Evolutionary conservation across 2,888 invertebrate species (phyloP), one percentile per base, ranked within the genome.

Genomic region (Bedellia somnulentella): DNA sequence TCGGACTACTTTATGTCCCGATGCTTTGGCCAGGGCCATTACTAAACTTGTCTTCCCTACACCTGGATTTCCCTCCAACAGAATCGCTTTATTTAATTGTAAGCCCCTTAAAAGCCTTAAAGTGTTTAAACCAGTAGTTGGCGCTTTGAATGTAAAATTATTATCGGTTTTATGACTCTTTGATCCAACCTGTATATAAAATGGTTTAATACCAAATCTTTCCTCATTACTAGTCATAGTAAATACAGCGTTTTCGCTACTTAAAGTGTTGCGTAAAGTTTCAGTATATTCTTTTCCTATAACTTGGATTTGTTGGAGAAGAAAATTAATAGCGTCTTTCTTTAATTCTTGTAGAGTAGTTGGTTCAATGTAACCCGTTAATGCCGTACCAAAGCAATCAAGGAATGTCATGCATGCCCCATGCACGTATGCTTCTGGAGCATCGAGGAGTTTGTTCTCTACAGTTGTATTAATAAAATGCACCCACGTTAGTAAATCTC

Each of bases 41-140:
- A 99, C 90, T 32, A 97, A 78, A 42, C 95, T 95, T 0, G 98
- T 98, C 68, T 99, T 99, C 3, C 99, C 99, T 12, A 98, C 97
- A 2, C 99, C 99, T 3, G 99, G 99, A 45, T 94, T 92, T 2
- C 94, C 99, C 76, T 99, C 99, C 11, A 99, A 64, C 31, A 99
- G 79, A 34, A 99, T 85, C 0, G 98, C 94, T 57, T 95, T 92
- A 36, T 89, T 88, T 35, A 97, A 61, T 48, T 95, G 93, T 46
- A 99, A 73, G 0, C 91, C 96, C 34, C 98, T 81, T 22, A 99
- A 61, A 6, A 99, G 56, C 35, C 95, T 82, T 36, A 92, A 71
- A 1, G 89, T 83, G 63, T 99, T 99, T 13, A 80, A 73, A 27
- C 83, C 81, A 1, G 90, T 89, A 1, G 89, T 91, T 0, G 87